Evolutionary conservation across 2,888 invertebrate genomes (phyloP), one percentile per base, ranked within the genome.

Genomic region (Terebella lapidaria): DNA sequence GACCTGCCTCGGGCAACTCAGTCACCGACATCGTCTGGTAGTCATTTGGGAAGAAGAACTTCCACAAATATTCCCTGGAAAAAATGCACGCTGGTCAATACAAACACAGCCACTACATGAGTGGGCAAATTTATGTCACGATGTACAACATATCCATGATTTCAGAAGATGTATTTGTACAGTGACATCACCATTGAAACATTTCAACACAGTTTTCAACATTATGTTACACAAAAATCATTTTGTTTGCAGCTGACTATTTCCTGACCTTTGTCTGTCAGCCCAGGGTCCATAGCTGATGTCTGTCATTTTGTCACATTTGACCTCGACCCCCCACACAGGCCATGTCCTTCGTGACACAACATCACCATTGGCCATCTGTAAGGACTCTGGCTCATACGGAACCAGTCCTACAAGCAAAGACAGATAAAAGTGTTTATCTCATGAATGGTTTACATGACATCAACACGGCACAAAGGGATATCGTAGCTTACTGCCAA

Each of bases 201-300:
- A n/a, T n/a, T n/a, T n/a, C n/a, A n/a, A n/a, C n/a, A n/a, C n/a
- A n/a, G n/a, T n/a, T n/a, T n/a, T n/a, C n/a, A n/a, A n/a, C n/a
- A n/a, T n/a, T n/a, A n/a, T n/a, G n/a, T n/a, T n/a, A n/a, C n/a
- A n/a, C n/a, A n/a, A n/a, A n/a, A n/a, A n/a, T n/a, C n/a, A n/a
- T n/a, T n/a, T n/a, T n/a, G n/a, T n/a, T n/a, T n/a, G n/a, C n/a
- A n/a, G n/a, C n/a, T n/a, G n/a, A n/a, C n/a, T n/a, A n/a, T n/a
- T n/a, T n/a, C n/a, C n/a, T n/a, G 61, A 79, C 79, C 97, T 86
- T 79, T 99, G 97, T 56, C 95, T 86, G 78, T 99, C 97, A 2
- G 96, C 97, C 97, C 97, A 99, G 0, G 97, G 97, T 0, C 97
- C 97, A 76, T 97, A 99, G 80, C 94, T 95, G 72, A 99, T 92